Percentiles rank a stretch among this genome's conserved stretches.
These are phyloP conservation scores for Pterois miles DNA, from an alignment of 2,797 vertebrate genomes.

Conservation along the genomic window DNA sequence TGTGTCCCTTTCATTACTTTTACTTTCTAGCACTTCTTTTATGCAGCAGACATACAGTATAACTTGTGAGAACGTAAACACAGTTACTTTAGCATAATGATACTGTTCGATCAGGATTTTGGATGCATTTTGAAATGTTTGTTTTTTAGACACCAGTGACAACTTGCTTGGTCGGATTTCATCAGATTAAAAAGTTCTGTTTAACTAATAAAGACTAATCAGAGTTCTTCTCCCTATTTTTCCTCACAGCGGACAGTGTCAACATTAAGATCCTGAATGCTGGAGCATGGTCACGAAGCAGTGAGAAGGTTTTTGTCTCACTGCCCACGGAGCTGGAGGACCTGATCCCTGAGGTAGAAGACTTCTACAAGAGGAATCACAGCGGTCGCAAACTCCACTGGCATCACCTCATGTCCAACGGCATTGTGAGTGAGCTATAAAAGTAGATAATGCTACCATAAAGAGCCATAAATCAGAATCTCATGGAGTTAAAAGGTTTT, in stretches of 20 bases:
- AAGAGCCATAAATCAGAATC: not conserved
- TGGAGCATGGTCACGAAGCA: conserved; percentile 96
- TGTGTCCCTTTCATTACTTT: not conserved
- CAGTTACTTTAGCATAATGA: not conserved
- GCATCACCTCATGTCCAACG: conserved; percentile 99
- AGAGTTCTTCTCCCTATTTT: not conserved
- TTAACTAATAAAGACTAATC: not conserved
- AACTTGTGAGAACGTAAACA: not conserved
- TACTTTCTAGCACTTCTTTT: not conserved
- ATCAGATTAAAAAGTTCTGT: not conserved
- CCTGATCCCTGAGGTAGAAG: conserved; percentile 97
- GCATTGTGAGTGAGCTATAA: conserved; percentile 88
- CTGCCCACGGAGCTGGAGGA: conserved; percentile 97
- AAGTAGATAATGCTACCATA: not conserved
- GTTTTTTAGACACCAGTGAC: not conserved
- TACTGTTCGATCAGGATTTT: not conserved
- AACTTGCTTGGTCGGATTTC: not conserved
- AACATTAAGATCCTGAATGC: conserved; percentile 99
- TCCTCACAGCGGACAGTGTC: conserved; percentile 91
- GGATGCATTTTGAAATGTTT: not conserved
- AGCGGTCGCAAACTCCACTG: conserved; percentile 97
- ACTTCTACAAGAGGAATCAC: conserved; percentile 99
- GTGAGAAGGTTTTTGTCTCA: conserved; percentile 97
- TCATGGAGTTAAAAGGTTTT: not conserved
- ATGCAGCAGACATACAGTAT: not conserved